Conservation (phyloP, 2,888 invertebrate species). For the Caenorhabditis virilis region DNA sequence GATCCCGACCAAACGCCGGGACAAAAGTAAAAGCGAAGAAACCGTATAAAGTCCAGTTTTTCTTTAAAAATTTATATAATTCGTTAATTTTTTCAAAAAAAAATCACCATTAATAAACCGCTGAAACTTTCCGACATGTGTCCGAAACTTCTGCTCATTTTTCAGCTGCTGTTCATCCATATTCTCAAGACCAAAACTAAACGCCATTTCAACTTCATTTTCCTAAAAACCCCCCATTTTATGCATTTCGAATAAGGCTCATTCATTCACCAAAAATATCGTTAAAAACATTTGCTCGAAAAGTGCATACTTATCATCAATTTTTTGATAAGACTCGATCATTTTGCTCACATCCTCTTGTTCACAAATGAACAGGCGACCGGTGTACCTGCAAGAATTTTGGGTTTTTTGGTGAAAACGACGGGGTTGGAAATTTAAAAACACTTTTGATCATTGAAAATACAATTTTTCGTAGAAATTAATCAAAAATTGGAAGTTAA, state of each 20-base stretch:
- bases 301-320: constrained; percentile 61
- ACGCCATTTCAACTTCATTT: constrained; percentile 60
- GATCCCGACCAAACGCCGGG: too few relatives aligned
- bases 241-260: too few relatives aligned
- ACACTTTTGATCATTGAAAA: neutral
- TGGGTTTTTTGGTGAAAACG: too few relatives aligned
- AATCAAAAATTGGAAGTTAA: neutral
- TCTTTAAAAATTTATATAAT: too few relatives aligned
- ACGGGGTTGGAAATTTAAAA: too few relatives aligned
- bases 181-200: constrained; percentile 58
- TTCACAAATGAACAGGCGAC: constrained; percentile 57
- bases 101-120: constrained; percentile 54
- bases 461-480: neutral
- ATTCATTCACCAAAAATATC: constrained; percentile 52
- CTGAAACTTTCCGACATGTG: constrained; percentile 63
- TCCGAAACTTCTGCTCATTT: constrained; percentile 50
- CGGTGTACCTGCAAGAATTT: constrained; percentile 43
- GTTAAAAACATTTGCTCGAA: constrained; percentile 63
- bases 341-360: constrained; percentile 60
- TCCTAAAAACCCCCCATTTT: constrained; percentile 37
- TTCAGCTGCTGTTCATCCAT: constrained; percentile 55
- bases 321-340: constrained; percentile 52
- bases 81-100: too few relatives aligned
- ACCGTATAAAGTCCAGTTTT: too few relatives aligned
- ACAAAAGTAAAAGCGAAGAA: too few relatives aligned